These are phyloP conservation scores for Danio jaintianensis DNA, from an alignment of 2,797 vertebrate species.

Conservation along the genomic window DNA sequence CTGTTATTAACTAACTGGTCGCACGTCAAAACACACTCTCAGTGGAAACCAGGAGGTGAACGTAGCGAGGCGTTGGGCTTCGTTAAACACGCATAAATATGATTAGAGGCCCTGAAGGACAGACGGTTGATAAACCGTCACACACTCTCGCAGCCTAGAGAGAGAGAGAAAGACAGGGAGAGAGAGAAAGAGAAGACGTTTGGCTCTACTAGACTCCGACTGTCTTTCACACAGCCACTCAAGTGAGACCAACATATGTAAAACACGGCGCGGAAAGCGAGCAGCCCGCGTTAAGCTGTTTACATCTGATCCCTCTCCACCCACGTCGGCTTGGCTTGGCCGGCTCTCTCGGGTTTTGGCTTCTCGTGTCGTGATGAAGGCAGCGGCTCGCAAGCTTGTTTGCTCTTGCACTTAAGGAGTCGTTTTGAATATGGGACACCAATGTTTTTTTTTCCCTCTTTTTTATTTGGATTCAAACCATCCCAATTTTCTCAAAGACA, in stretches of 20 bases:
- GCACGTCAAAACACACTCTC: neutral
- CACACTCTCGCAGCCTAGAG: slow-evolving; percentile 44
- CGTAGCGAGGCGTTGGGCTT: slow-evolving; percentile 31
- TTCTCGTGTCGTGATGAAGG: slow-evolving; percentile 22
- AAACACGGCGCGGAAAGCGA: slow-evolving; percentile 61
- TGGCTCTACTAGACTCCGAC: slow-evolving; percentile 31
- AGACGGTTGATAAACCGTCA: slow-evolving; percentile 53
- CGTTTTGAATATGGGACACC: neutral
- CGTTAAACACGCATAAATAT: slow-evolving; percentile 56
- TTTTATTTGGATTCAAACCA: slow-evolving; percentile 28
- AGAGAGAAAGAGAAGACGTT: slow-evolving; percentile 14
- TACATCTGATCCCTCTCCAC: slow-evolving; percentile 47
- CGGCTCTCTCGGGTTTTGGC: slow-evolving; percentile 32
- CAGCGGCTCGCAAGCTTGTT: slow-evolving; percentile 16
- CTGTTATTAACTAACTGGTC: slow-evolving; percentile 4
- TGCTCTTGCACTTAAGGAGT: slow-evolving; percentile 3
- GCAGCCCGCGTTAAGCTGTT: slow-evolving; percentile 37
- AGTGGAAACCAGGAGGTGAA: slow-evolving; percentile 30
- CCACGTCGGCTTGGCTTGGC: slow-evolving; percentile 42
- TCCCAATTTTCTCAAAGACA: slow-evolving; percentile 35
- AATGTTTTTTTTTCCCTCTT: neutral
- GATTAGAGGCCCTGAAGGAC: slow-evolving; percentile 50
- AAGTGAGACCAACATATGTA: slow-evolving; percentile 77
- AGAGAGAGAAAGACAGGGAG: neutral
- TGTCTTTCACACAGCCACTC: slow-evolving; percentile 62